Evolutionary conservation across 2,797 vertebrate genomes (phyloP).

Genomic region (Pangasius mekongensis): DNA sequence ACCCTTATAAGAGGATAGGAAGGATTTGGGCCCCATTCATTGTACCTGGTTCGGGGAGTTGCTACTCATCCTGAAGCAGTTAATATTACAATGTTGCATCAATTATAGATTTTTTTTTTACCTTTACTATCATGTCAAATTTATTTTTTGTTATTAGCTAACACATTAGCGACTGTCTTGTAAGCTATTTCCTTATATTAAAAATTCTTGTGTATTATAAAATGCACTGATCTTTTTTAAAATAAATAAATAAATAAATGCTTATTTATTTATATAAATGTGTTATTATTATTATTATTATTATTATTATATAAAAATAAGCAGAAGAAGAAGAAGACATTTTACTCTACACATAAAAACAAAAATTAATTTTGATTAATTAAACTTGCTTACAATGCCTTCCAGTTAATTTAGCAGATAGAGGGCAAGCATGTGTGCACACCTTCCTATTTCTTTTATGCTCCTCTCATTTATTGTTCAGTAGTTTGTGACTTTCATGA

Average conservation of each 20-base stretch:
- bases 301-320: not conserved
- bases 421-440: not conserved
- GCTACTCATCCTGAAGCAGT: not conserved
- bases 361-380: not conserved
- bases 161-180: not conserved
- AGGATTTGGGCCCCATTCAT: constrained; percentile 16
- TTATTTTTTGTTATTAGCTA: not conserved
- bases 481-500: not conserved
- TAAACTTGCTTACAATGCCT: not conserved
- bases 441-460: not conserved
- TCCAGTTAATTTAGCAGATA: not conserved
- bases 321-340: not conserved
- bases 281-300: not conserved
- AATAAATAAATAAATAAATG: not conserved
- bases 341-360: not conserved
- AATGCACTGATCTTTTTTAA: not conserved
- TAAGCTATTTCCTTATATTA: not conserved
- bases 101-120: not conserved
- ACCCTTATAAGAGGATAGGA: not conserved
- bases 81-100: not conserved
- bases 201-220: not conserved
- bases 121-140: not conserved
- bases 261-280: not conserved
- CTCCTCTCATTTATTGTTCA: not conserved
- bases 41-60: constrained; percentile 15